Base-by-base conservation (phyloP, 2,113 vertebrate species). In the Edolisoma coerulescens region DNA sequence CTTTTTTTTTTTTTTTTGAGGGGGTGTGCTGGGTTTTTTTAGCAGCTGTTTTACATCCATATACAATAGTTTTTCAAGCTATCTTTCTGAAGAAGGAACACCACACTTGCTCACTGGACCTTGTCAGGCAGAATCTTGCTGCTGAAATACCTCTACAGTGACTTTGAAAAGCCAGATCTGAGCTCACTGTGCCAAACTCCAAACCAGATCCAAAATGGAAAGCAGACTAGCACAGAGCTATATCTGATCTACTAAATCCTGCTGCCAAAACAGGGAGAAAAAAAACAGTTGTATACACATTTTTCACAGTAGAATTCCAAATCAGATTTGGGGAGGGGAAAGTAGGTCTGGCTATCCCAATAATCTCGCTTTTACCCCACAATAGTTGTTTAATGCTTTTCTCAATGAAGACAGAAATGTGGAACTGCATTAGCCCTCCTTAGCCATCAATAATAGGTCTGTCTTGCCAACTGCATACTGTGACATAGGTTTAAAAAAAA, bases 211-310 rank as follows among this genome's bases (percentile, higher is more conserved):
- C 54, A 54, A 60, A 42, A 70, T 15, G 20, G 35, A 59, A 49
- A 50, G 30, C 44, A 87, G n/a, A 61, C 4, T 3, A 68, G 17
- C 33, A 32, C 13, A 76, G 30, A 26, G 23, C 52, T 87, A 3
- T 11, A 22, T 26, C 47, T 73, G 32, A 92, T 30, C 49, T 41
- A 13, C 13, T 14, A 32, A 22, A 28, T 4, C 22, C 64, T 69
- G 26, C 41, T 37, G 45, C 50, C 70, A 78, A 54, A 82, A 82
- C 5, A 19, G 19, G n/a, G n/a, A 54, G 20, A 45, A 77, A 60
- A 60, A 45, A n/a, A 0, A 4, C 15, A 35, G 18, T 10, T 45
- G 6, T 9, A 39, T 0, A 6, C 2, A 2, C 0, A 2, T 30
- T 74, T 85, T 61, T 35, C 60, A 75, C 16, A 26, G 10, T 0